Evolutionary conservation across 2,888 invertebrate species (phyloP), one percentile per base, ranked within the genome.

Genomic region (Synanthedon formicaeformis): DNA sequence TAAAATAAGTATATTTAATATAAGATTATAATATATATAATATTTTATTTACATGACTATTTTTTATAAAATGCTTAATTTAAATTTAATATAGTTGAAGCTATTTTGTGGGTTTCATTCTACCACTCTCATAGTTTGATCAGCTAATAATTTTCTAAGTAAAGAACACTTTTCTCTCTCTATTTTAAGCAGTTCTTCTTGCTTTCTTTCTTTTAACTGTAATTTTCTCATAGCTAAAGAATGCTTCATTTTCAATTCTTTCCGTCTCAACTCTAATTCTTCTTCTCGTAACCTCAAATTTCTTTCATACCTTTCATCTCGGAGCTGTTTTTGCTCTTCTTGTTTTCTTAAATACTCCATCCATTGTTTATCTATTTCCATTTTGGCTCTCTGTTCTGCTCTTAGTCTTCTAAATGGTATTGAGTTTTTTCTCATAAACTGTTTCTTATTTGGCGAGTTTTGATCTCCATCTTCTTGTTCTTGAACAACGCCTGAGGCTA

Each of bases 301-400:
- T 61, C 75, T 73, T 66, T 79, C 78, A 59, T 66, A 72, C 56
- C 77, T 70, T 56, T 80, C 74, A 64, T 77, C 76, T 60, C 78
- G 64, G 52, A 71, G 58, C 57, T 67, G 66, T 55, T 67, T 73
- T 57, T 75, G 75, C 57, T 75, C 74, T 55, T 79, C 79, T 62
- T 80, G 78, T 57, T 73, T 69, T 55, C 65, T 71, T 58, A 80
- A 65, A 60, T 79, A 80, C 51, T 79, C 78, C 57, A 76, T 65
- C 79, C 79, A 80, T 59, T 77, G 78, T 58, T 75, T 78, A 58
- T 79, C 79, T 60, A 80, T 60, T 60, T 80, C 78, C 53, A 77
- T 66, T 66, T 79, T 80, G 41, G 76, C 69, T 64, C 73, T 74
- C 40, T 73, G 65, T 60, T 78, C 78, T 53, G 72, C 69, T 55